phyloP scores from a whole-genome alignment of 2,888 invertebrate genomes.

The Sicus ferrugineus region DNA sequence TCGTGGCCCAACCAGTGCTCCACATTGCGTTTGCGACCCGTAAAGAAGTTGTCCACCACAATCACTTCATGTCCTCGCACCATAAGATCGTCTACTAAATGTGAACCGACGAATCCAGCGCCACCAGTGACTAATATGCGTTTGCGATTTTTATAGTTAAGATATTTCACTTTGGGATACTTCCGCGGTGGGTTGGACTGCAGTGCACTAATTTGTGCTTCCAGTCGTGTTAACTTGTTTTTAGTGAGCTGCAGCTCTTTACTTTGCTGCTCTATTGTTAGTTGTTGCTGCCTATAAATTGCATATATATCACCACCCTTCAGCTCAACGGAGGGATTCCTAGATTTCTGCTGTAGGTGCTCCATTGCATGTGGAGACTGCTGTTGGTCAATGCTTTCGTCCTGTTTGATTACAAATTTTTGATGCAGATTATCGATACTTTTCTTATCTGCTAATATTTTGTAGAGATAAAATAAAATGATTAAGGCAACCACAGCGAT shows the following conservation, averaged over 20 bases:
- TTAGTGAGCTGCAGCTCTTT: slow-evolving; percentile 71
- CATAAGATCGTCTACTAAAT: slow-evolving; percentile 95
- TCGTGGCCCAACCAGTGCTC: slow-evolving; percentile 99
- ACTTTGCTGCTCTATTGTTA: slow-evolving; percentile 50
- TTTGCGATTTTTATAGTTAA: slow-evolving; percentile 90
- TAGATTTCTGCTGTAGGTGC: not conserved
- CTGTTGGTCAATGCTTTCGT: not conserved
- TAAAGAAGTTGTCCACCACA: slow-evolving; percentile 98
- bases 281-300: slow-evolving; percentile 48
- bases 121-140: slow-evolving; percentile 95
- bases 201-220: slow-evolving; percentile 75
- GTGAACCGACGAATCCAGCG: slow-evolving; percentile 99
- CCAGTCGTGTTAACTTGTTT: slow-evolving; percentile 72
- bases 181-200: slow-evolving; percentile 81
- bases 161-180: slow-evolving; percentile 89
- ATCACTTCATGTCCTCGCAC: slow-evolving; percentile 94
- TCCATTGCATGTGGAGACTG: too few relatives aligned
- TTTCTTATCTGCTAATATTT: slow-evolving; percentile 38
- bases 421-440: not conserved
- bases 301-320: slow-evolving; percentile 41
- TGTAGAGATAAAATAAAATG: slow-evolving; percentile 51
- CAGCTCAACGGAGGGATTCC: slow-evolving; percentile 36
- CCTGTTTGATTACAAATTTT: not conserved
- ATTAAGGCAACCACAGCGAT: slow-evolving; percentile 45
- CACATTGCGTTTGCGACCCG: slow-evolving; percentile 94